Evolutionary conservation across 2,797 vertebrate genomes (phyloP), one percentile per base, ranked within the genome.

Genomic region (Holocentrus rufus): DNA sequence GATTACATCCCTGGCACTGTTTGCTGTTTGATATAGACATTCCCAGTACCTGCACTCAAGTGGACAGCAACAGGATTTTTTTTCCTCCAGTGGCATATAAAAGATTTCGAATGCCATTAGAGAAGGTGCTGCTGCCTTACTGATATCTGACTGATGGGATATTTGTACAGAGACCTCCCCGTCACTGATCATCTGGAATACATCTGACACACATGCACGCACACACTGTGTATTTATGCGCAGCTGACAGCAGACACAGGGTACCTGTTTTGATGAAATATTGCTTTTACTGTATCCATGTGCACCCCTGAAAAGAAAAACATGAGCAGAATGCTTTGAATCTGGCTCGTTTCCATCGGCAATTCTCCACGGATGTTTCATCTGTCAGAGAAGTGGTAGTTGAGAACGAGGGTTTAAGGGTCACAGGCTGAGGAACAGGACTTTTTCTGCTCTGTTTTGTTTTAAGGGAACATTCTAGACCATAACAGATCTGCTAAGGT

Each of bases 171-270:
- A 84, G 80, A 83, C 88, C 74, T 57, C 55, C 67, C 47, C 47
- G 71, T 85, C 69, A 56, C 44, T 34, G 72, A 80, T 88, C 90
- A 90, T 90, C 88, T 92, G 90, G 90, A 91, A 90, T 61, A 62
- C 77, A 91, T 92, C 90, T 80, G 74, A 73, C 49, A 30, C 72
- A 82, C 65, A 83, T 22, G 34, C 44, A 67, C 4, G 25, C 61
- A 47, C 61, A 25, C 39, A 18, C 44, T 10, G 22, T 30, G 46
- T 79, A 80, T 80, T 73, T 82, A 79, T 84, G 67, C 55, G 15
- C 63, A 76, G 66, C 65, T 76, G 81, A 83, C 76, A 79, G 84
- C 62, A 80, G 80, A 89, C 72, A 53, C 72, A 81, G 72, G 82
- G 80, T 88, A 85, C 87, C 83, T 88, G 76, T 77, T 77, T 74